phyloP scores from a whole-genome alignment of 2,797 vertebrate species.

The Phaenicophaeus curvirostris region DNA sequence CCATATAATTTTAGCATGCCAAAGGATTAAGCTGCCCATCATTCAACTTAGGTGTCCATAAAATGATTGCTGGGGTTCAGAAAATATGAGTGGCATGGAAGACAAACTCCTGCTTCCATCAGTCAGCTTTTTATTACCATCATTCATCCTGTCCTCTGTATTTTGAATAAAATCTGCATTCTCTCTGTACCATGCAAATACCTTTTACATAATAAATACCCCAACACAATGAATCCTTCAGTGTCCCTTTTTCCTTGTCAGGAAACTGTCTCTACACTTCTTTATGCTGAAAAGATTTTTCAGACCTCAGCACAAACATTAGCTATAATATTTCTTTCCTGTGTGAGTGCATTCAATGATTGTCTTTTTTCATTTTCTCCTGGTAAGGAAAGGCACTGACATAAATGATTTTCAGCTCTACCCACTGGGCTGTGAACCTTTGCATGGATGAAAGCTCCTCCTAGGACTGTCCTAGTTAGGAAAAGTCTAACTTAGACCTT shows the following conservation, averaged over 20 bases:
- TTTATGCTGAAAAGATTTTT: slow-evolving; percentile 21
- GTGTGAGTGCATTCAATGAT: background rate
- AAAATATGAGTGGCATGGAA: background rate
- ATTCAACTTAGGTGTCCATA: slow-evolving; percentile 4
- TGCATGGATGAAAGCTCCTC: background rate
- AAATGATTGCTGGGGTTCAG: slow-evolving; percentile 12
- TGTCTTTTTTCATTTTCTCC: background rate
- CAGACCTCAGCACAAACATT: background rate
- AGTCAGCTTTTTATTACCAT: slow-evolving; percentile 44
- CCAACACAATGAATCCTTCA: slow-evolving; percentile 6
- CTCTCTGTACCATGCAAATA: slow-evolving; percentile 42
- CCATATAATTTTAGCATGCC: background rate
- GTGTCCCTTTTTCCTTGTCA: background rate
- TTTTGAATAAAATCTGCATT: slow-evolving; percentile 26
- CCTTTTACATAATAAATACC: slow-evolving; percentile 32
- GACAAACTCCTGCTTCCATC: slow-evolving; percentile 48
- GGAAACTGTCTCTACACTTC: background rate
- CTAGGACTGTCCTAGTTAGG: background rate
- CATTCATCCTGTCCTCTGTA: slow-evolving; percentile 10
- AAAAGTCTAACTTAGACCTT: background rate
- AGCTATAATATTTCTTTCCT: background rate
- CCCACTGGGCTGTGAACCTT: background rate
- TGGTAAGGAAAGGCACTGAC: background rate
- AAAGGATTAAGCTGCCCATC: slow-evolving; percentile 10
- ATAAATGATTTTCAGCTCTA: background rate